Conservation (phyloP, 2,113 vertebrate species). For the Cryptoleucopteryx plumbea region DNA sequence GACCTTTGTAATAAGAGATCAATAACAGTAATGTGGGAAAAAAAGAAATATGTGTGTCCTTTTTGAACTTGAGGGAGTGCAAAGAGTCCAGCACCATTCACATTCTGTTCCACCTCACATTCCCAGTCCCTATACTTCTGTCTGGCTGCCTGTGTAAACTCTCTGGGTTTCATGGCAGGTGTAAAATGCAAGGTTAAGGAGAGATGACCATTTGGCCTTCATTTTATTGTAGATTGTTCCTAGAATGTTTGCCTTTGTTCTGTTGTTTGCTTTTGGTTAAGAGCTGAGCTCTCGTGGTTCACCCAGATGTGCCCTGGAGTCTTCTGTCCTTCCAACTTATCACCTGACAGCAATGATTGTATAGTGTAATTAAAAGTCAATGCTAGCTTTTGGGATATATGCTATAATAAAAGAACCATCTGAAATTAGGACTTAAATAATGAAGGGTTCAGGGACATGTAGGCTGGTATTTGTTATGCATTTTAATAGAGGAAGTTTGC, state of each 20-base stretch:
- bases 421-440: slow-evolving; percentile 83
- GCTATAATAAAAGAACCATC: slow-evolving; percentile 71
- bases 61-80: background rate
- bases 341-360: slow-evolving; percentile 58
- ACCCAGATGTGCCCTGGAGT: slow-evolving; percentile 41
- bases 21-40: background rate
- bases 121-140: background rate
- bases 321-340: slow-evolving; percentile 67
- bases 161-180: background rate
- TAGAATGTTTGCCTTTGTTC: slow-evolving; percentile 62
- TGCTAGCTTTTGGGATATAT: slow-evolving; percentile 75
- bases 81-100: background rate
- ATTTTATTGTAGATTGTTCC: slow-evolving; percentile 44
- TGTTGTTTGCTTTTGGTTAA: slow-evolving; percentile 66
- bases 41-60: background rate
- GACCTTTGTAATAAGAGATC: background rate
- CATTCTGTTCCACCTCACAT: background rate
- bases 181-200: slow-evolving; percentile 40
- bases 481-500: slow-evolving; percentile 81
- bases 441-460: slow-evolving; percentile 76
- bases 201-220: background rate
- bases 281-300: slow-evolving; percentile 33
- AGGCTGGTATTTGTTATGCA: slow-evolving; percentile 72
- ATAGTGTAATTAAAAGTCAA: slow-evolving; percentile 80
- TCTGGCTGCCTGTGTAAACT: background rate